Conservation (phyloP, 2,113 vertebrate genomes). For the Sphyrna mokarran region DNA sequence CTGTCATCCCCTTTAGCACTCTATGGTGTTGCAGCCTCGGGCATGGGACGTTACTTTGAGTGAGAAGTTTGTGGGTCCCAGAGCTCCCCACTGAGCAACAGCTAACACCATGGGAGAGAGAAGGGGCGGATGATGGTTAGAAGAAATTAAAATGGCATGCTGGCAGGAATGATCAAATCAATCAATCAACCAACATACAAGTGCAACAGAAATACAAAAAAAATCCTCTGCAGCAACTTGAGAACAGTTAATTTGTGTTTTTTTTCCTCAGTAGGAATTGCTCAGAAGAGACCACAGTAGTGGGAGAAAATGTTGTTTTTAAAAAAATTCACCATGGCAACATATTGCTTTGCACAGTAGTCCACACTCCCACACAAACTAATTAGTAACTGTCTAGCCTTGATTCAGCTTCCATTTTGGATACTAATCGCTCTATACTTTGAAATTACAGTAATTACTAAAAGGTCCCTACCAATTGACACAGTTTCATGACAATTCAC, state of each 20-base stretch:
- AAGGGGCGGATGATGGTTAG: not conserved
- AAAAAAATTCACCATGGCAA: constrained; percentile 18
- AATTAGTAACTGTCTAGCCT: constrained; percentile 18
- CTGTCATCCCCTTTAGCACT: too few species aligned
- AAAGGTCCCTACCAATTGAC: constrained; percentile 12
- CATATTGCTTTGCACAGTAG: not conserved
- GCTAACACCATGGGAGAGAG: not conserved
- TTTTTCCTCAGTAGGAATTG: not conserved
- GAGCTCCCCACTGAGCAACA: not conserved
- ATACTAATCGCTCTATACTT: constrained; percentile 3
- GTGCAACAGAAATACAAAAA: not conserved
- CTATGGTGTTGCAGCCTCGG: too few species aligned
- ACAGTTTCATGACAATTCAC: constrained; percentile 27
- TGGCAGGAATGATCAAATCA: not conserved
- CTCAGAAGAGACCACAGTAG: not conserved
- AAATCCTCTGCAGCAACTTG: not conserved
- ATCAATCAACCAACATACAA: not conserved
- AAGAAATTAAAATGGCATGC: not conserved
- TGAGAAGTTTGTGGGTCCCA: not conserved
- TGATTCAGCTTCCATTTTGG: constrained; percentile 15
- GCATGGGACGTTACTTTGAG: not conserved
- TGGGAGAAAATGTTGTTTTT: constrained; percentile 21
- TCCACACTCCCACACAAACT: constrained; percentile 21
- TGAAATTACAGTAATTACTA: constrained; percentile 24
- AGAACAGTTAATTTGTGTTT: not conserved